Evolutionary conservation across 2,797 vertebrate genomes (phyloP).

Genomic region (Gymnoscopelus braueri): DNA sequence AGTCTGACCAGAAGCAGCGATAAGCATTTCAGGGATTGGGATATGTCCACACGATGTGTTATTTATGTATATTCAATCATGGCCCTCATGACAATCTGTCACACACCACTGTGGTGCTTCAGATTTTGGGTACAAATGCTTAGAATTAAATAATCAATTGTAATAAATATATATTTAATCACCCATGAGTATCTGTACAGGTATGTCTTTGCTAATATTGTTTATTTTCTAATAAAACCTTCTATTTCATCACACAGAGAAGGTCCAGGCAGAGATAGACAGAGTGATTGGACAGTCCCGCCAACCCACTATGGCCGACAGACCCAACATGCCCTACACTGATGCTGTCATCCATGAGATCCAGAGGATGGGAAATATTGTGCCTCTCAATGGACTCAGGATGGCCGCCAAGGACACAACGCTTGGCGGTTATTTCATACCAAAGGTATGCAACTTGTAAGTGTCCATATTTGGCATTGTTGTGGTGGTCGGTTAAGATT

Average conservation of each 20-base stretch:
- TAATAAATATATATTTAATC: too few species aligned
- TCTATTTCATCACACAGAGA: slow-evolving; percentile 65
- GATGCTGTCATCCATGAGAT: slow-evolving; percentile 88
- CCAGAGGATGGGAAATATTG: slow-evolving; percentile 84
- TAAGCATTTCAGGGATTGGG: too few species aligned
- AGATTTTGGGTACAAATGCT: too few species aligned
- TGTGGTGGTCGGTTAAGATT: neutral
- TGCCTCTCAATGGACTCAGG: slow-evolving; percentile 80
- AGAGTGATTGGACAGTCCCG: slow-evolving; percentile 75
- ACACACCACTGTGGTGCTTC: too few species aligned
- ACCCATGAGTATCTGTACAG: neutral
- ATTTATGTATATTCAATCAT: too few species aligned
- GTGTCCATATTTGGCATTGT: too few species aligned
- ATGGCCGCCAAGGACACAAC: slow-evolving; percentile 67
- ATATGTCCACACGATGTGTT: too few species aligned
- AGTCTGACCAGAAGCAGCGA: too few species aligned
- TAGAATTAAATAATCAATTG: too few species aligned
- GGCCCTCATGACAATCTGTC: too few species aligned
- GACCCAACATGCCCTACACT: slow-evolving; percentile 84
- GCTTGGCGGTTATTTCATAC: slow-evolving; percentile 80
- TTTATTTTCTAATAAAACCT: neutral
- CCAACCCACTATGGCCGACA: slow-evolving; percentile 75
- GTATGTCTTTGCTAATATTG: neutral
- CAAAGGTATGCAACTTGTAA: slow-evolving; percentile 77
- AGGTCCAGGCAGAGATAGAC: slow-evolving; percentile 88